Evolutionary conservation across 2,797 vertebrate genomes (phyloP).

Genomic region (Manis crassicaudata): DNA sequence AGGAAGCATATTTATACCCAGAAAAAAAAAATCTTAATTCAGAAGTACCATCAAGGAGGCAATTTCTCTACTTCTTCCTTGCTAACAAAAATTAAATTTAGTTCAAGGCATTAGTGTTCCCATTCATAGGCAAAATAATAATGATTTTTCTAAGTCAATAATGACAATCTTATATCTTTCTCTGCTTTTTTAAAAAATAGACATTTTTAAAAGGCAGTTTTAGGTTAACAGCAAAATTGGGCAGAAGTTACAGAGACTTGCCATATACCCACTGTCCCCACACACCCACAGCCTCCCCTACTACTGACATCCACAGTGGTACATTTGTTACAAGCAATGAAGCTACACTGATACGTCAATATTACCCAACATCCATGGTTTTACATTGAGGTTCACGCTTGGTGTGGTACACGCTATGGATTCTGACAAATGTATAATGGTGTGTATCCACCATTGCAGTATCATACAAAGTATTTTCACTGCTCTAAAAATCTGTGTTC

Average conservation of each 20-base stretch:
- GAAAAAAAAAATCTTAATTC: not conserved
- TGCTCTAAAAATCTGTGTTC: not conserved
- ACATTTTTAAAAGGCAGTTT: not conserved
- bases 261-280: fast-evolving
- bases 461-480: not conserved
- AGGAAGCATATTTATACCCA: not conserved
- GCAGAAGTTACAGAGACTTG: not conserved
- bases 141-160: not conserved
- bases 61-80: not conserved
- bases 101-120: not conserved
- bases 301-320: not conserved
- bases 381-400: not conserved
- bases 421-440: not conserved
- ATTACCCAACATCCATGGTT: not conserved
- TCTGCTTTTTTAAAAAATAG: not conserved
- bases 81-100: conserved; percentile 7
- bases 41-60: not conserved
- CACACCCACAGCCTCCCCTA: not conserved
- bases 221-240: not conserved
- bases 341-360: not conserved
- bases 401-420: not conserved
- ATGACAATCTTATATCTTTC: not conserved
- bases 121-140: not conserved
- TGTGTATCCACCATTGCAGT: not conserved
- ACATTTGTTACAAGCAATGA: not conserved